Evolutionary conservation across 1,140 invertebrate genomes (phyloP).

Genomic region (Coptotermes formosanus): DNA sequence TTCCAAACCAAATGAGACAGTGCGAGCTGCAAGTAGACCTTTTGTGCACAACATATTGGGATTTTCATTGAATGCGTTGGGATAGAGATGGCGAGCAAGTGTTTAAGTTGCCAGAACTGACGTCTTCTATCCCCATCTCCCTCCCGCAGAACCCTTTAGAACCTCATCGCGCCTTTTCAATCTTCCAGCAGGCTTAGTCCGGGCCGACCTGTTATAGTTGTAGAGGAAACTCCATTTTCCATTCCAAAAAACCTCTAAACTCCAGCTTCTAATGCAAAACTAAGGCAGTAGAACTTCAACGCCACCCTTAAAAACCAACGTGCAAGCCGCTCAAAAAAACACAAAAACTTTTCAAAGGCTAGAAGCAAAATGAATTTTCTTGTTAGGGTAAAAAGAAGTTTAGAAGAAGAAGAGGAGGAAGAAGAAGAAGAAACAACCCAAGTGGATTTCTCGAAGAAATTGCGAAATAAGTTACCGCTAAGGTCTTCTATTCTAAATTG

Average conservation of each 20-base stretch:
- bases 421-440: background rate
- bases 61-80: background rate
- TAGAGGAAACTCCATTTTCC: constrained; percentile 14
- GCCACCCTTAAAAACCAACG: background rate
- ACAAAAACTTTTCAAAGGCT: background rate
- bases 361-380: constrained; percentile 1
- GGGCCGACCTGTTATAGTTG: background rate
- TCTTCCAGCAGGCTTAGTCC: background rate
- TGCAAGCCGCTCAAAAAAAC: background rate
- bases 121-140: background rate
- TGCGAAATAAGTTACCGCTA: constrained; percentile 4
- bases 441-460: constrained; percentile 4
- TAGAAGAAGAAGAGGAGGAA: no score
- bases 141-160: background rate
- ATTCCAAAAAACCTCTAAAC: constrained; percentile 3
- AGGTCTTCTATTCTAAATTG: background rate
- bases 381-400: background rate
- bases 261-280: constrained; percentile 15
- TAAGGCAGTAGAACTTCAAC: background rate
- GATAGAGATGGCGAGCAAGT: background rate
- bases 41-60: background rate
- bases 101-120: background rate
- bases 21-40: background rate
- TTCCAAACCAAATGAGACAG: background rate
- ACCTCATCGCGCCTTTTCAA: constrained; percentile 3